Evolutionary conservation across 2,113 vertebrate species (phyloP), one percentile per base, ranked within the genome.

Genomic region (Clinocottus analis): DNA sequence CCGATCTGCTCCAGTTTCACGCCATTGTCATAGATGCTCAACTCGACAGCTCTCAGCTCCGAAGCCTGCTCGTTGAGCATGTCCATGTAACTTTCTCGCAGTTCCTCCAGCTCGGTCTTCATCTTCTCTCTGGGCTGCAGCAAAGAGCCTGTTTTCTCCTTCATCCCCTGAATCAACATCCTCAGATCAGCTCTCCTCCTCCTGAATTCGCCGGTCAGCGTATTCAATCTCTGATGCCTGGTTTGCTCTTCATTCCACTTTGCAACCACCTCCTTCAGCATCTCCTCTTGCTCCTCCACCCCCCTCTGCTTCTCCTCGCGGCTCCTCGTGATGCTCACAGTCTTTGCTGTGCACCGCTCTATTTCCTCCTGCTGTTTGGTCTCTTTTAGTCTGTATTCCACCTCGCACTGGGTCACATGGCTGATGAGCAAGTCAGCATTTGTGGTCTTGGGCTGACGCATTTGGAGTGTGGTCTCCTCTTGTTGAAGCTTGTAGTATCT

Each of bases 1-100:
- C 21, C 19, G 19, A 93, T 89, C 74, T 87, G 77, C 80, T 92
- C 85, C 80, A 93, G 76, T 53, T 87, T 87, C 55, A 85, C 61
- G 0, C 29, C 35, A 0, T 43, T 60, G 59, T 92, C 31, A 1
- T 90, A 93, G 82, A 95, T n/a, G 67, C 23, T 64, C n/a, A 47
- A 65, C 84, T 94, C 94, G 0, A 76, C 67, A 0, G 62, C 59
- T 35, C 67, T 84, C 49, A 94, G 87, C 77, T 90, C 86, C 2
- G 84, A 58, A 0, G 71, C 59, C 55, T 86, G 89, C 33, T 45
- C 19, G 3, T 11, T 23, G 1, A 94, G 72, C 37, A 39, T 10
- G 1, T 80, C 69, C 25, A 78, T 43, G 81, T 77, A 63, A 5
- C 33, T 17, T 0, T 11, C 62, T 16, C 75, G 69, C 58, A 77